Evolutionary conservation across 2,797 vertebrate species (phyloP).

Genomic region (Scleropages formosus): DNA sequence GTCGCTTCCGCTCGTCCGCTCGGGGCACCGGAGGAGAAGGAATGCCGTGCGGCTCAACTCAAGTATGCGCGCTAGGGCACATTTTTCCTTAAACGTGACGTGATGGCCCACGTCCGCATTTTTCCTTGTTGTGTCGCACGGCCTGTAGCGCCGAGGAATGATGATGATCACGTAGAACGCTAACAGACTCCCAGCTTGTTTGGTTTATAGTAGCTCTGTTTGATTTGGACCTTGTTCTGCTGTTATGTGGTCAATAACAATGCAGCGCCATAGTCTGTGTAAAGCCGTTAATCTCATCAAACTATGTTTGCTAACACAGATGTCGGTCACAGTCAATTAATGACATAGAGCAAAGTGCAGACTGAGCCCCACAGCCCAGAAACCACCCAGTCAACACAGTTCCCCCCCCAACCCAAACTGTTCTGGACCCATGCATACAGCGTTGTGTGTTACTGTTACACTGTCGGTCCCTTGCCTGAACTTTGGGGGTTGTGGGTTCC

Average conservation of each 20-base stretch:
- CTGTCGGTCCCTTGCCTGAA: too few species aligned
- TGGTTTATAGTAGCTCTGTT: too few species aligned
- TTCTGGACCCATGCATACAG: neutral
- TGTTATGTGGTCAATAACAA: neutral
- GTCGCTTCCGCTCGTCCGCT: too few species aligned
- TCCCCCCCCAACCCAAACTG: neutral
- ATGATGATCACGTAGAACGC: neutral
- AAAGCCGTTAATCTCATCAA: slow-evolving; percentile 13
- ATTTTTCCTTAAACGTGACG: slow-evolving; percentile 8
- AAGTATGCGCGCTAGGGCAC: slow-evolving; percentile 1
- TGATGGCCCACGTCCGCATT: neutral
- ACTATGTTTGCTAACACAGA: neutral
- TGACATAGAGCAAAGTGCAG: too few species aligned
- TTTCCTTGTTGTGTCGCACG: slow-evolving; percentile 15
- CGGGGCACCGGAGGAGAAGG: too few species aligned
- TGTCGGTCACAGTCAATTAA: neutral
- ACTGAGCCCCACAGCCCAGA: too few species aligned
- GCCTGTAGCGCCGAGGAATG: neutral
- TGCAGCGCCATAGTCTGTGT: neutral
- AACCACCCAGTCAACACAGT: too few species aligned
- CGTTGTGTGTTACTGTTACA: neutral
- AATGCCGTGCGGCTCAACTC: neutral
- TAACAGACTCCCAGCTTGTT: neutral
- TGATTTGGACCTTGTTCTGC: neutral
- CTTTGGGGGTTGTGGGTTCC: too few species aligned